These are phyloP conservation scores for Cremastobaeus sp. DNA, from an alignment of 2,888 invertebrate genomes.

Conservation along the genomic window DNA sequence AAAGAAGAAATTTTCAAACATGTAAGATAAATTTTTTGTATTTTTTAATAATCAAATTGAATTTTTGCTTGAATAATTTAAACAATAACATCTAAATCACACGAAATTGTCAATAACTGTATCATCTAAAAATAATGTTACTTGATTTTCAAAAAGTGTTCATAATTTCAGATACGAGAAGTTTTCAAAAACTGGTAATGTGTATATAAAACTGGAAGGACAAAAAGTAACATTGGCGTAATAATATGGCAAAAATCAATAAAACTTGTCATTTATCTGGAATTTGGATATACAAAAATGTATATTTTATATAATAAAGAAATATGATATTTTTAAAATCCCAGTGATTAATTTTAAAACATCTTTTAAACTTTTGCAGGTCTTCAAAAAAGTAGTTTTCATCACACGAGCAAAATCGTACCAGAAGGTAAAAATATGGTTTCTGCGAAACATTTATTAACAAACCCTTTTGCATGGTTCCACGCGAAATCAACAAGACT, in stretches of 20 bases:
- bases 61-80: background rate
- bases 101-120: background rate
- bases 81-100: background rate
- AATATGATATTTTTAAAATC: too few relatives aligned
- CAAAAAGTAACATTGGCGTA: constrained; percentile 7
- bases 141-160: background rate
- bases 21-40: constrained; percentile 81
- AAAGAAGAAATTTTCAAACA: constrained; percentile 84
- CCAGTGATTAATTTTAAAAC: too few relatives aligned
- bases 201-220: background rate
- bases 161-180: constrained; percentile 9
- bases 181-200: background rate
- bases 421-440: too few relatives aligned
- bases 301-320: too few relatives aligned
- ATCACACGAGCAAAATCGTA: too few relatives aligned
- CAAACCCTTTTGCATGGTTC: too few relatives aligned
- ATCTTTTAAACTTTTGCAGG: too few relatives aligned
- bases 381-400: too few relatives aligned
- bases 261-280: background rate
- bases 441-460: too few relatives aligned
- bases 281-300: too few relatives aligned
- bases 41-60: too few relatives aligned
- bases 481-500: too few relatives aligned
- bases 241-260: background rate
- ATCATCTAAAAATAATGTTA: background rate